A percentile compares a stretch with the other conserved stretches of the same genome.
Evolutionary conservation across 2,113 vertebrate species (phyloP).

Genomic region (Tetrax tetrax): DNA sequence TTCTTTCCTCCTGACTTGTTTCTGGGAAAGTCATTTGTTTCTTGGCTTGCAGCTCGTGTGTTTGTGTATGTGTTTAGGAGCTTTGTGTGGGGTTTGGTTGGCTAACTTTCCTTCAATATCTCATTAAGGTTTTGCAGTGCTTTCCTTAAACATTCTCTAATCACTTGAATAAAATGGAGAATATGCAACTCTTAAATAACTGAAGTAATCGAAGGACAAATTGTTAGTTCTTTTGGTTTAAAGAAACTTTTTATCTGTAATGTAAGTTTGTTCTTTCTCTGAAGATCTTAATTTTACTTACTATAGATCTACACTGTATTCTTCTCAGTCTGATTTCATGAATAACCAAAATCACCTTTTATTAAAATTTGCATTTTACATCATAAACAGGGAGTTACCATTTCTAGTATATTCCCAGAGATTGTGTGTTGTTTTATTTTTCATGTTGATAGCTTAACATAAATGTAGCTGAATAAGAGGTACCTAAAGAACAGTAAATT

Average conservation of each 20-base stretch:
- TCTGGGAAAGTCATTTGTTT: slow-evolving; percentile 86
- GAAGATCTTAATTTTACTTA: background rate
- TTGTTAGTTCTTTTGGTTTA: background rate
- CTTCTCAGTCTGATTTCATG: background rate
- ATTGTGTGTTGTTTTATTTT: background rate
- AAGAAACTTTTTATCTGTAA: background rate
- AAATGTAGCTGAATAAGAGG: background rate
- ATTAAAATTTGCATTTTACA: background rate
- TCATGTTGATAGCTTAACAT: background rate
- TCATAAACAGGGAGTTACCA: background rate
- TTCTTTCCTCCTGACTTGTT: slow-evolving; percentile 76
- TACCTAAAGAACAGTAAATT: background rate
- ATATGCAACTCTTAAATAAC: slow-evolving; percentile 45
- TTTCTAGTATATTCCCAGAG: background rate
- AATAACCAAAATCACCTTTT: background rate
- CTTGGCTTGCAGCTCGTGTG: slow-evolving; percentile 72
- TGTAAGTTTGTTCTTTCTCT: background rate
- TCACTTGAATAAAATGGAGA: slow-evolving; percentile 7
- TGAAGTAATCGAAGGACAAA: background rate
- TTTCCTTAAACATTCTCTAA: slow-evolving; percentile 26
- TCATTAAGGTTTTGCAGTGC: slow-evolving; percentile 75
- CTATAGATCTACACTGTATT: background rate
- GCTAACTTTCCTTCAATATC: slow-evolving; percentile 73
- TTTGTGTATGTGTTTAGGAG: slow-evolving; percentile 69
- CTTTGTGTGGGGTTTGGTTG: slow-evolving; percentile 73